Evolutionary conservation across 1,140 invertebrate genomes (phyloP).

Genomic region (Babylonia areolata): DNA sequence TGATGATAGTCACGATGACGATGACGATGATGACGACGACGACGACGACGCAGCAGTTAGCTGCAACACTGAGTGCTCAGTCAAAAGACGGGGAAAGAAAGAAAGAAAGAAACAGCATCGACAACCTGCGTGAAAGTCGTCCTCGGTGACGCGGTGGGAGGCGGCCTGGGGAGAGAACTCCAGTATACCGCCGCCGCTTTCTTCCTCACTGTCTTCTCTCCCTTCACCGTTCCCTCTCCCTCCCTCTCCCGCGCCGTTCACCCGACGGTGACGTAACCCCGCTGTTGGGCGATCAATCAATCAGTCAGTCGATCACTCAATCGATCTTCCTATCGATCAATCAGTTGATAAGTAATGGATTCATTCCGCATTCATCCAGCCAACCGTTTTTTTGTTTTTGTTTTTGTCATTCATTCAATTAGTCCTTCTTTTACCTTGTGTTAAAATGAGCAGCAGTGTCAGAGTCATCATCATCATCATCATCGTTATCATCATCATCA

Average conservation of each 20-base stretch:
- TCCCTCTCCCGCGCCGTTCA: slow-evolving; percentile 15
- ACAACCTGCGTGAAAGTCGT: slow-evolving; percentile 35
- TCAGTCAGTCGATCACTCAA: no score
- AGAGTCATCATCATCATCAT: no score
- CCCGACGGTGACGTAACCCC: slow-evolving; percentile 39
- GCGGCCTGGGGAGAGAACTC: slow-evolving; percentile 65
- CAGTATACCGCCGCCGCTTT: slow-evolving; percentile 59
- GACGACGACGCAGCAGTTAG: background rate
- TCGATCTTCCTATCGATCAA: no score
- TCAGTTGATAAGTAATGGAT: no score
- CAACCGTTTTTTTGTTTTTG: no score
- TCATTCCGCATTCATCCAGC: no score
- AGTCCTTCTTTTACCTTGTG: no score
- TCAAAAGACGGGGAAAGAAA: background rate
- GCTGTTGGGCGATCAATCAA: no score
- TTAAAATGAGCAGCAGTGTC: no score
- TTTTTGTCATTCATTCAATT: no score
- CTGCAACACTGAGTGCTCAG: background rate
- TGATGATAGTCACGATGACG: background rate
- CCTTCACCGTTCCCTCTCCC: slow-evolving; percentile 31
- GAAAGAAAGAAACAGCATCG: background rate
- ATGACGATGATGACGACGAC: background rate
- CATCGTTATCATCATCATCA: no score
- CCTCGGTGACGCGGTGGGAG: slow-evolving; percentile 57
- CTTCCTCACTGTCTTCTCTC: slow-evolving; percentile 58